Evolutionary conservation across 2,797 vertebrate genomes (phyloP), one percentile per base, ranked within the genome.

Genomic region (Percopsis omiscomaycus): DNA sequence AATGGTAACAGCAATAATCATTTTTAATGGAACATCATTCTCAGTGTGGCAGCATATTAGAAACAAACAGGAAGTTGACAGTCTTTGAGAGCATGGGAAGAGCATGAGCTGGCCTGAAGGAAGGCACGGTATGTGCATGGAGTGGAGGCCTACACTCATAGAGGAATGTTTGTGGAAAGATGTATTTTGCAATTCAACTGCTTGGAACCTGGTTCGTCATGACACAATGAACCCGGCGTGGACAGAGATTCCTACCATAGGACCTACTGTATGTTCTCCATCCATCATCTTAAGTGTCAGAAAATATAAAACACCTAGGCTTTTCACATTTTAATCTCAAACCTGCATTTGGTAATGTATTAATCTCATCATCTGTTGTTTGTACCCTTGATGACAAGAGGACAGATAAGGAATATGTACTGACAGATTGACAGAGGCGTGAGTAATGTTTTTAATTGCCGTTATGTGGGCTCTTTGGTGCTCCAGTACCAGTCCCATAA

Each of bases 21-120:
- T 32, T 57, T 15, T 3, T 15, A 10, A n/a, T 42, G 29, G 59
- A 2, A 56, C 42, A 59, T 3, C 15, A 27, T 64, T 69, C 12
- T 64, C 5, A 59, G 48, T 80, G 79, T 86, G 81, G 77, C 81
- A 85, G 82, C 46, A 63, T 5, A 61, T 42, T 42, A 60, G 75
- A 83, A 86, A 86, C 81, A 87, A 87, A 87, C 86, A 89, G 85
- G 87, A 86, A 84, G 81, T 70, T 78, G 71, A 79, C 67, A 37
- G 55, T 79, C 71, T 16, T 68, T 61, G 77, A 79, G 82, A 75
- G 83, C 74, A 83, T 86, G 84, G 85, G 84, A 85, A 86, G 64
- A 60, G 22, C 16, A 45, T 73, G 66, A 83, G 80, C 66, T 58
- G 64, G 69, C 58, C 55, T 69, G 4, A 22, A 70, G 66, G 82